These are phyloP conservation scores for Argya squamiceps DNA, from an alignment of 2,797 vertebrate species.

Conservation along the genomic window DNA sequence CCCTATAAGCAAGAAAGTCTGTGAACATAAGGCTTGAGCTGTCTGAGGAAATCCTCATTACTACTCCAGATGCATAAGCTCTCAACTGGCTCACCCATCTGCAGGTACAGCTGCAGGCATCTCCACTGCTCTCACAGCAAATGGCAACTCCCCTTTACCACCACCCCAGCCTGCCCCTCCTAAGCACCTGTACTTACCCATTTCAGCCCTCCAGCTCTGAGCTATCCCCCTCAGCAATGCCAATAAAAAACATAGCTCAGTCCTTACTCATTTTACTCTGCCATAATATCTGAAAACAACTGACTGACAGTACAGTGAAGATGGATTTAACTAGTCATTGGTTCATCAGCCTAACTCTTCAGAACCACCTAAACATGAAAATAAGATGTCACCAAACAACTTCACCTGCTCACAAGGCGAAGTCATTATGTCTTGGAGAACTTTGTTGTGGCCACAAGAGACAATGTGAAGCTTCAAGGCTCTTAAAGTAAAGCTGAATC, in stretches of 20 bases:
- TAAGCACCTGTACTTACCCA: background rate
- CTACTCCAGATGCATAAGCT: background rate
- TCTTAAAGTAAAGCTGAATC: background rate
- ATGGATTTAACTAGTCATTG: background rate
- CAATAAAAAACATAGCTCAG: background rate
- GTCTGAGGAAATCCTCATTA: background rate
- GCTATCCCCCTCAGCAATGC: background rate
- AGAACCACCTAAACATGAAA: background rate
- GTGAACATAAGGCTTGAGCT: background rate
- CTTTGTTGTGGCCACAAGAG: background rate
- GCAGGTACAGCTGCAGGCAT: background rate
- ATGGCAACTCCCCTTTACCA: background rate
- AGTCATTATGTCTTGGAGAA: background rate
- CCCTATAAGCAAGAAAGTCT: background rate
- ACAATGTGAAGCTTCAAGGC: background rate
- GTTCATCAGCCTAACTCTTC: background rate
- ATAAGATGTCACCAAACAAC: background rate
- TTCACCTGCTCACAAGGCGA: background rate
- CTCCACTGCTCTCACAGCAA: background rate
- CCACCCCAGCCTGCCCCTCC: background rate
- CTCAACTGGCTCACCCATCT: background rate
- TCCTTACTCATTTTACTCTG: background rate
- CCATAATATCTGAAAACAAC: background rate
- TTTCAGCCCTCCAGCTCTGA: background rate
- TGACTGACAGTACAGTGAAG: background rate